Base-by-base conservation (phyloP, 2,113 vertebrate genomes). In the Mustela nigripes region DNA sequence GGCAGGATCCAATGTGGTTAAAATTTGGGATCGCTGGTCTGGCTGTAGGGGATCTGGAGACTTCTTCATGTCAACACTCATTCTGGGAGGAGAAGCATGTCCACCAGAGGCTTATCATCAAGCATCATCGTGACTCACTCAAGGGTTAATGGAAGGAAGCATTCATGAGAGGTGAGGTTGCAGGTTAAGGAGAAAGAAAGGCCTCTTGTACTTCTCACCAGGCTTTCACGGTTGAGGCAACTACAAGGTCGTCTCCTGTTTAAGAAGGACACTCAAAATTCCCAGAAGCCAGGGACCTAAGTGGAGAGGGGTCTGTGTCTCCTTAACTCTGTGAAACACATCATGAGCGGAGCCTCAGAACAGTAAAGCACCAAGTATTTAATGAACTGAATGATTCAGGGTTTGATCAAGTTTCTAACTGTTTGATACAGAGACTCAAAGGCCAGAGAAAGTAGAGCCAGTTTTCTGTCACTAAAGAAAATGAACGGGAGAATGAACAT, bases 1-100 rank as follows among this genome's bases (percentile, higher is more conserved):
- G 81, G 92, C 94, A 93, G 80, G 94, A 97, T 95, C 93, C 88
- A 56, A 18, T 93, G 96, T 31, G 78, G 93, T 97, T 97, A 78
- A 97, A 81, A 80, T 98, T 97, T 76, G 92, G 96, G 98, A 97
- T 98, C 97, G 88, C 74, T 95, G 84, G 94, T 93, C 96, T 97
- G 95, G 97, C 95, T 97, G 89, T 95, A 88, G 97, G 95, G 96
- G 79, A 98, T 86, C 97, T 94, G 92, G 91, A 97, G 96, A 89
- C 86, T 67, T 85, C 56, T 96, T 95, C 97, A 89, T 92, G 95
- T 96, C 97, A 95, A 97, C 94, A 97, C 98, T 94, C 95, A 90
- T 95, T 96, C 95, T 86, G 67, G 83, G 82, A 96, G 92, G 88
- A 85, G 94, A 95, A 78, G 96, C 95, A 93, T 63, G 88, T 96